A percentile compares a stretch with the other conserved stretches of the same genome.
Conservation (phyloP, 2,797 vertebrate species). For the Rhincodon typus region DNA sequence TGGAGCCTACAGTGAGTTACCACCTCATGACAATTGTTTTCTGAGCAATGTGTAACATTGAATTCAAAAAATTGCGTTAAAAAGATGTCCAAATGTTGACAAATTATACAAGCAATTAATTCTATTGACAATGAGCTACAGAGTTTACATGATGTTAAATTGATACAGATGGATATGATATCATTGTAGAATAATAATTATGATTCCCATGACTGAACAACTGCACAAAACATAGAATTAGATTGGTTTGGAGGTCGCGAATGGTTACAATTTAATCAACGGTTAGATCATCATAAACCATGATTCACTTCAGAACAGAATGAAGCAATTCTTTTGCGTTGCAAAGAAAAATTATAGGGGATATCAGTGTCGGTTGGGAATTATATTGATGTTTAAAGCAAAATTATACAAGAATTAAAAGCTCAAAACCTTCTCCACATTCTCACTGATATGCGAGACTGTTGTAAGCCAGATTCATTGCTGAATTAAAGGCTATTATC, state of each 20-base stretch:
- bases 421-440: background rate
- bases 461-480: background rate
- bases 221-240: background rate
- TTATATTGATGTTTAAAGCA: background rate
- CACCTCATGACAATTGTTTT: background rate
- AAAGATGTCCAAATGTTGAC: background rate
- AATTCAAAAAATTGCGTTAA: background rate
- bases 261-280: slow-evolving; percentile 3
- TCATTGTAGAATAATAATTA: background rate
- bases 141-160: background rate
- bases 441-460: background rate
- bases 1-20: background rate
- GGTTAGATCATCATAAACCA: background rate
- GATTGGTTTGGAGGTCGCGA: background rate
- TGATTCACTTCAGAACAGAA: background rate
- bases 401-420: background rate
- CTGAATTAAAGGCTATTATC: background rate
- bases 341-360: background rate
- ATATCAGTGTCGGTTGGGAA: background rate
- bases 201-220: background rate
- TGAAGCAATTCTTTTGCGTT: background rate
- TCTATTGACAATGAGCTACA: background rate
- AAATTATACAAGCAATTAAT: background rate
- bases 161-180: too few species aligned
- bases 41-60: background rate